phyloP scores from a whole-genome alignment of 1,140 invertebrate species.

The Drosophila cardini region DNA sequence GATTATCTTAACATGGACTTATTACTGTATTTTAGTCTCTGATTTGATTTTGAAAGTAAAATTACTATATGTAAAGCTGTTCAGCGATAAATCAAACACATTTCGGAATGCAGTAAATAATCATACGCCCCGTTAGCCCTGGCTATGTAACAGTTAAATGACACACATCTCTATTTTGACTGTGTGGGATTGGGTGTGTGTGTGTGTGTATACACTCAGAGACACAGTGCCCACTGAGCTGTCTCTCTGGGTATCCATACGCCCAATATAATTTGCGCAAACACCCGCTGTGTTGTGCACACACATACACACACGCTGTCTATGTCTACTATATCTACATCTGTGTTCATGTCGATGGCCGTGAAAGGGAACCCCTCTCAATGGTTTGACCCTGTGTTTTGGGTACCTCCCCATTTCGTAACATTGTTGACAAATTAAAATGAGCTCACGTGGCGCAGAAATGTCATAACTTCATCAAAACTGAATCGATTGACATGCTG shows the following conservation, averaged over 20 bases:
- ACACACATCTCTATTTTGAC: conserved; percentile 3
- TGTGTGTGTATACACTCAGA: background rate
- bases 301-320: conserved; percentile 23
- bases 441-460: conserved; percentile 48
- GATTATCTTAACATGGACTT: background rate
- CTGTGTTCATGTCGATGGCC: conserved; percentile 4
- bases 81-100: conserved; percentile 36
- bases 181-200: background rate
- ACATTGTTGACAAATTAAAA: conserved; percentile 68
- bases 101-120: conserved; percentile 31
- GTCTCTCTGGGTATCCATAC: conserved; percentile 19
- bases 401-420: conserved; percentile 3
- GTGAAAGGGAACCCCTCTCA: conserved; percentile 15
- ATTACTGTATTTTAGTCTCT: conserved; percentile 13
- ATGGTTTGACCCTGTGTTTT: conserved; percentile 5
- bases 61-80: conserved; percentile 43
- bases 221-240: conserved; percentile 6
- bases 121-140: conserved; percentile 29
- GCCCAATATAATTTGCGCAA: conserved; percentile 67
- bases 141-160: conserved; percentile 41
- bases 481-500: conserved; percentile 22
- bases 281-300: conserved; percentile 54
- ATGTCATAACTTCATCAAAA: conserved; percentile 37
- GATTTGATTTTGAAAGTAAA: conserved; percentile 47
- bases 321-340: background rate